These are phyloP conservation scores for Megaleporinus macrocephalus DNA, from an alignment of 2,113 vertebrate genomes.

Conservation along the genomic window DNA sequence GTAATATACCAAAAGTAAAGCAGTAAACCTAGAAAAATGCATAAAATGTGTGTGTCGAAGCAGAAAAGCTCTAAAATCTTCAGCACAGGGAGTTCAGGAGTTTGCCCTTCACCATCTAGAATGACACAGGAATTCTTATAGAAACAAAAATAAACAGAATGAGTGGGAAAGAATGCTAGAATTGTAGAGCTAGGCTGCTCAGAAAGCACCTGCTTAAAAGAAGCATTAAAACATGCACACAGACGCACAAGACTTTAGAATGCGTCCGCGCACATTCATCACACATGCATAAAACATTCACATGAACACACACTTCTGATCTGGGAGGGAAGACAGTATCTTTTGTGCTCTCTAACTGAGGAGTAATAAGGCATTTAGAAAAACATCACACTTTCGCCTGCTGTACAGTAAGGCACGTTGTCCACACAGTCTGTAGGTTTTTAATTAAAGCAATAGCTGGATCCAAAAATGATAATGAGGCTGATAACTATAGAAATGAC, in stretches of 20 bases:
- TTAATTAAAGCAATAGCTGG: neutral
- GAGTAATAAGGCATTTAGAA: slow-evolving; percentile 23
- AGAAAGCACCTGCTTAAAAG: neutral
- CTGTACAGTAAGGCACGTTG: slow-evolving; percentile 40
- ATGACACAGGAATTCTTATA: no score
- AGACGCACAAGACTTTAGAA: neutral
- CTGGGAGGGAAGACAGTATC: slow-evolving; percentile 2
- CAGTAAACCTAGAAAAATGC: no score
- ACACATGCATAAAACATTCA: neutral
- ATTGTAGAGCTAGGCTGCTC: neutral
- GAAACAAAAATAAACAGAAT: no score
- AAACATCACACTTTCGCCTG: neutral
- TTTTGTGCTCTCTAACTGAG: neutral
- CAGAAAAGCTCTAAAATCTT: neutral
- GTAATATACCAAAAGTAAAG: no score
- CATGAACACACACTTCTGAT: neutral
- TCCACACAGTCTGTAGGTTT: slow-evolving; percentile 9
- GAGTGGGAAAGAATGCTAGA: no score
- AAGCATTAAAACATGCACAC: neutral
- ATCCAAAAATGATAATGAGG: neutral
- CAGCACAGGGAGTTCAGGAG: neutral
- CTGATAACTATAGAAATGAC: neutral
- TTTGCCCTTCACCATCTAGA: no score
- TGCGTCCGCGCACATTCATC: no score
- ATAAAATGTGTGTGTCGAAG: no score